These are phyloP conservation scores for Polydrusus cervinus DNA, from an alignment of 2,888 invertebrate species.

Conservation along the genomic window DNA sequence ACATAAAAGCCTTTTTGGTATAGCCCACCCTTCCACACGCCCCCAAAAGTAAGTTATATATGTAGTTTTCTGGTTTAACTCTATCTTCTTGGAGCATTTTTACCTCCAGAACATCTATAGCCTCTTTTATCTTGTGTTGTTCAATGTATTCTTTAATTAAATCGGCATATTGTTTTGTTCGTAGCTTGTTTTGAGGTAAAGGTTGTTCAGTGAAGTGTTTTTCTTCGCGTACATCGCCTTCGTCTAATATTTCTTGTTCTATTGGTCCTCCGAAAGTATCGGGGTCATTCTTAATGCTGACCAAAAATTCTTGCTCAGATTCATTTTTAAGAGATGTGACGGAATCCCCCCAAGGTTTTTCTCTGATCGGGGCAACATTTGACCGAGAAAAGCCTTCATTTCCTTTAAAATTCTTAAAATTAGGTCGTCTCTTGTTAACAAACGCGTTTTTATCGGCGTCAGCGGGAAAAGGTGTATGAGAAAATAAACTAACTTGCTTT, in stretches of 20 bases:
- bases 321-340: constrained; percentile 1
- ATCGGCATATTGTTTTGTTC: constrained; percentile 79
- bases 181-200: constrained; percentile 71
- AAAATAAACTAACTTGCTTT: neutral
- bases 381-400: neutral
- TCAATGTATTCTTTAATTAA: constrained; percentile 80
- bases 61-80: constrained; percentile 85
- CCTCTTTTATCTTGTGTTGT: constrained; percentile 81
- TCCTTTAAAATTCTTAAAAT: neutral
- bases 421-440: neutral
- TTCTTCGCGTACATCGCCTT: constrained; percentile 78
- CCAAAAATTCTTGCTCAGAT: constrained; percentile 64
- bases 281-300: constrained; percentile 72
- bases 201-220: constrained; percentile 74
- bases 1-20: constrained; percentile 87
- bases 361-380: neutral
- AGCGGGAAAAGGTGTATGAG: neutral
- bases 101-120: constrained; percentile 85
- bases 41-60: constrained; percentile 88
- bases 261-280: constrained; percentile 74
- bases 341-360: neutral
- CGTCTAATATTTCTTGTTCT: constrained; percentile 61
- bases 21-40: constrained; percentile 90
- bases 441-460: neutral
- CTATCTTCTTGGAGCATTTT: constrained; percentile 84